These are phyloP conservation scores for Hydropsyche tenuis DNA, from an alignment of 1,140 invertebrate species.

Conservation along the genomic window DNA sequence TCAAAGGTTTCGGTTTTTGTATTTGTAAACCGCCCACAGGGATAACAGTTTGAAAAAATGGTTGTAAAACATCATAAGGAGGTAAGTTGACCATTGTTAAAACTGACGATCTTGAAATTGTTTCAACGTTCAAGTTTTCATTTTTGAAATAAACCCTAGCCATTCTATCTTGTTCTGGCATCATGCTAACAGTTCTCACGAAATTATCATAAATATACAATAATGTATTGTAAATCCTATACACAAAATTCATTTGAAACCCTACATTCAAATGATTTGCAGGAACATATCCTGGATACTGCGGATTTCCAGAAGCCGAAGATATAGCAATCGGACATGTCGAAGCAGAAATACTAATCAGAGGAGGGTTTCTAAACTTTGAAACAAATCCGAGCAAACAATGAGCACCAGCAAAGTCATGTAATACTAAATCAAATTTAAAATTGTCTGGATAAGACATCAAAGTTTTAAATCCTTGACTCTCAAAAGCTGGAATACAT, in stretches of 20 bases:
- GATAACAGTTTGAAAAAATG: constrained; percentile 58
- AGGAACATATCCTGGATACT: constrained; percentile 42
- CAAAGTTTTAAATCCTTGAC: constrained; percentile 38
- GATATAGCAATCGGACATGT: constrained; percentile 48
- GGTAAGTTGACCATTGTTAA: constrained; percentile 44
- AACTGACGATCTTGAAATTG: constrained; percentile 40
- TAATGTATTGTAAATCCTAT: constrained; percentile 52
- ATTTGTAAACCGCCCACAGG: constrained; percentile 65
- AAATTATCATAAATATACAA: constrained; percentile 47
- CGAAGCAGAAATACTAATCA: constrained; percentile 42
- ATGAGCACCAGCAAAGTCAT: constrained; percentile 48
- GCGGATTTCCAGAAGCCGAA: constrained; percentile 42
- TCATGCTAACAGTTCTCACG: constrained; percentile 38
- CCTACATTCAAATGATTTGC: constrained; percentile 38
- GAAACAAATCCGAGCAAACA: constrained; percentile 48
- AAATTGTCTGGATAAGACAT: constrained; percentile 47
- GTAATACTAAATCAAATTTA: constrained; percentile 51
- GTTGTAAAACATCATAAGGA: constrained; percentile 45
- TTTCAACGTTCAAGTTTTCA: constrained; percentile 35
- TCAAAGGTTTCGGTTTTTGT: constrained; percentile 51
- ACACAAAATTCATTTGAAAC: constrained; percentile 51
- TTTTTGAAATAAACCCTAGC: constrained; percentile 40
- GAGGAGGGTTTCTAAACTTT: constrained; percentile 48
- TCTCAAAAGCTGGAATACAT: constrained; percentile 42
- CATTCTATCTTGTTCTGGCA: constrained; percentile 37